Evolutionary conservation across 2,797 vertebrate species (phyloP).

Genomic region (Diglossa cyanea): DNA sequence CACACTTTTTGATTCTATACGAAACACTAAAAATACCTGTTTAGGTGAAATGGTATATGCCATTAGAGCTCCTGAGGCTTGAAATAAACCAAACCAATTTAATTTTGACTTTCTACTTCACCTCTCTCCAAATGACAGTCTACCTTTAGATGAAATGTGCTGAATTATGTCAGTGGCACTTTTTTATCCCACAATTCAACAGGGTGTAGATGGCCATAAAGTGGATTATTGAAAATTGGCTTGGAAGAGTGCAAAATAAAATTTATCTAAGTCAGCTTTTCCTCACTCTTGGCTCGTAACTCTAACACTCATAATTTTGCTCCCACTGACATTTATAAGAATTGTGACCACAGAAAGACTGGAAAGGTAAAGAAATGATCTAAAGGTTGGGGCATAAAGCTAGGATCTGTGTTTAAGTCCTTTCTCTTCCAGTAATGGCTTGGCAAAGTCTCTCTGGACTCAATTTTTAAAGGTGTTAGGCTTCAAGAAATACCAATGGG

Average conservation of each 20-base stretch:
- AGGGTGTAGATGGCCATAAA: neutral
- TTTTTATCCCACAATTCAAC: conserved; percentile 27
- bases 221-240: conserved; percentile 5
- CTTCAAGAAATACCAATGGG: neutral
- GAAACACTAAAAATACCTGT: conserved; percentile 17
- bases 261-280: conserved; percentile 23
- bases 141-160: neutral
- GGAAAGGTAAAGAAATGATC: neutral
- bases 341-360: neutral
- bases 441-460: neutral
- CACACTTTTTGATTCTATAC: neutral
- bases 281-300: neutral
- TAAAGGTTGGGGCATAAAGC: neutral
- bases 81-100: conserved; percentile 42
- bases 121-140: neutral
- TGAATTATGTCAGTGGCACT: conserved; percentile 17
- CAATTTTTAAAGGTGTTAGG: neutral
- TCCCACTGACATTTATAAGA: conserved; percentile 8
- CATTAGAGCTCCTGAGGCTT: neutral
- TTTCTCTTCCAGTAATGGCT: conserved; percentile 7
- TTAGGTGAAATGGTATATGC: conserved; percentile 12
- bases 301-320: conserved; percentile 35
- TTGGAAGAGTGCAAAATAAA: conserved; percentile 38
- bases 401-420: neutral
- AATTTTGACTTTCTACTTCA: conserved; percentile 12